phyloP scores from a whole-genome alignment of 2,113 vertebrate species.

The Rhizomys pruinosus region DNA sequence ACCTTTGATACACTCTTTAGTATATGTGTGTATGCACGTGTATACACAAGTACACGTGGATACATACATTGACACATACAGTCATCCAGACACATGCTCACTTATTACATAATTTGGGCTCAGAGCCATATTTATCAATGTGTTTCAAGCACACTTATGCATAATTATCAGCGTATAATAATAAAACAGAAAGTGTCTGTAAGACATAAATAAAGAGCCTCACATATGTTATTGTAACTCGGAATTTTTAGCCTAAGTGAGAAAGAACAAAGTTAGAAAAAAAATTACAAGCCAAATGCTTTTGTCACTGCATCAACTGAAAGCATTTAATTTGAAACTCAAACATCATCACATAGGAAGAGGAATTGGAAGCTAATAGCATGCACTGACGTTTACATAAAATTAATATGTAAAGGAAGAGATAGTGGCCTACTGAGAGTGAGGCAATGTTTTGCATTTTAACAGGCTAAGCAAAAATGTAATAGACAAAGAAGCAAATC shows the following conservation, averaged over 20 bases:
- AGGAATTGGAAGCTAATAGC: conserved; percentile 56
- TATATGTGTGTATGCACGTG: not conserved
- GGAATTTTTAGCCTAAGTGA: conserved; percentile 62
- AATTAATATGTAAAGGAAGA: conserved; percentile 71
- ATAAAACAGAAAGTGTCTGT: conserved; percentile 3
- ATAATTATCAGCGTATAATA: not conserved
- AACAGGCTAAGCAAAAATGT: conserved; percentile 72
- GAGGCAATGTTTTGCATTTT: conserved; percentile 70
- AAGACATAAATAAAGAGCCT: conserved; percentile 43
- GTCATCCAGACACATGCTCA: not conserved
- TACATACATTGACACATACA: not conserved
- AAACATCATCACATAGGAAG: conserved; percentile 30
- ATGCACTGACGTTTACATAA: conserved; percentile 51
- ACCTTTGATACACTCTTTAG: not conserved
- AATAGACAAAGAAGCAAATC: conserved; percentile 77
- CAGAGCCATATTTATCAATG: not conserved
- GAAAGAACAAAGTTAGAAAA: conserved; percentile 56
- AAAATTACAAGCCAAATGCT: conserved; percentile 35
- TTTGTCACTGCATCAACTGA: not conserved
- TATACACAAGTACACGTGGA: not conserved
- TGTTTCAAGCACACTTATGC: not conserved
- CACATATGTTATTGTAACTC: conserved; percentile 12
- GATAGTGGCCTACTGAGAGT: conserved; percentile 29
- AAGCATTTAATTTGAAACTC: conserved; percentile 68
- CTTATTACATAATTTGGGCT: not conserved